Base-by-base conservation (phyloP, 2,797 vertebrate species). In the Cirrhinus molitorella region DNA sequence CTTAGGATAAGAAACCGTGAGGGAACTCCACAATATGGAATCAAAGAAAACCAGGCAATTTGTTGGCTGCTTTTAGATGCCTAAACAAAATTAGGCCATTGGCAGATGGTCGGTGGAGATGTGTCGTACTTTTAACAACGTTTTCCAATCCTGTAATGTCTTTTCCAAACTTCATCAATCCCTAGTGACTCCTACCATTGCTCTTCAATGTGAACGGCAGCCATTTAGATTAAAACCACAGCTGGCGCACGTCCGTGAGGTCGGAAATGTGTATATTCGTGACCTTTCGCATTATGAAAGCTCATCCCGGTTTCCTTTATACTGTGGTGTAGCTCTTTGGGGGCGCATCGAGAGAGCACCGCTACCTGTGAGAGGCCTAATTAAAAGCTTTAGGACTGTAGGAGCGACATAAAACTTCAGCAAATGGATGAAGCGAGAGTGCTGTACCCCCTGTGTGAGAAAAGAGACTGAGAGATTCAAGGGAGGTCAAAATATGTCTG, bases 321-420 rank as follows among this genome's bases (percentile, higher is more conserved):
- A 85, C 83, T 34, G 63, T 71, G 31, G 79, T 84, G 83, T 67
- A 63, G 72, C 72, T 70, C 79, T 82, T 68, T 80, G 81, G 51
- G 12, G 53, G 37, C 4, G 1, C 25, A 23, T 61, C 4, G 7
- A 6, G 40, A 59, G 51, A 68, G 59, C 61, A 43, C 81, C 19
- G 47, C 53, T 72, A 80, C 31, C 34, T 66, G 81, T 5, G 77
- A 89, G 83, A 71, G 43, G 45, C 73, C 85, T 88, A 87, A 91
- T 90, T 91, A 90, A 90, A 89, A 87, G 76, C 73, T 83, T 85
- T 76, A 80, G 72, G 81, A 87, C 68, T n/a, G 17, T 75, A 80
- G 67, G 73, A 85, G 85, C 3, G 31, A 77, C 70, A 86, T 88
- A 85, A 91, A 86, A 85, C 81, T 78, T 55, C 28, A 1, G 47